A percentile compares a stretch with the other conserved stretches of the same genome.
Evolutionary conservation across 2,113 vertebrate genomes (phyloP).

Genomic region (Heterotis niloticus): DNA sequence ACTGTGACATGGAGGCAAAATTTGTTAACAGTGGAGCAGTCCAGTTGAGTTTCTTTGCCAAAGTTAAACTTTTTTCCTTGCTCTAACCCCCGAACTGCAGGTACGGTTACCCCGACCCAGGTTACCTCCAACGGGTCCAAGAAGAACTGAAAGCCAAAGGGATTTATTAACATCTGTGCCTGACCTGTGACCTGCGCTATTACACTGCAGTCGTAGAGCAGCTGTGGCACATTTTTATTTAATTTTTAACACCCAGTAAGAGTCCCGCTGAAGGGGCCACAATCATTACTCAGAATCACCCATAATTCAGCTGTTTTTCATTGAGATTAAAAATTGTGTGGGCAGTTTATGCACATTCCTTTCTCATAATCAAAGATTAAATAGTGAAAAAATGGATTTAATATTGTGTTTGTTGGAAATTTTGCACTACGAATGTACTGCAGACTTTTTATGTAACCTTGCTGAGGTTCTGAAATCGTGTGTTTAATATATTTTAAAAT

Average conservation of each 20-base stretch:
- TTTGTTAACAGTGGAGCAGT: not conserved
- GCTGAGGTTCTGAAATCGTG: not conserved
- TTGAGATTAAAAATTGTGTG: no score
- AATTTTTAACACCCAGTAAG: no score
- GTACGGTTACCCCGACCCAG: constrained; percentile 68
- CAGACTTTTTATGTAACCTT: no score
- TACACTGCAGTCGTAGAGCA: not conserved
- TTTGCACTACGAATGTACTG: no score
- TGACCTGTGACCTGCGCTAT: not conserved
- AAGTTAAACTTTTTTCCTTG: not conserved
- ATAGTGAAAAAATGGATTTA: no score
- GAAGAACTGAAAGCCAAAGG: constrained; percentile 67
- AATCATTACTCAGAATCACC: no score
- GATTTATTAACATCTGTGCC: constrained; percentile 44
- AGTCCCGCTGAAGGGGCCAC: no score
- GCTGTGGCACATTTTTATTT: not conserved
- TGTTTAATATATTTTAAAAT: not conserved
- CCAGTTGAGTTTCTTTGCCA: not conserved
- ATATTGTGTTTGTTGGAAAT: no score
- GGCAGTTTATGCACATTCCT: no score
- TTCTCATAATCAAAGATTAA: no score
- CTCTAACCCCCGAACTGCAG: constrained; percentile 42
- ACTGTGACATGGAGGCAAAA: not conserved
- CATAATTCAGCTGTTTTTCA: no score
- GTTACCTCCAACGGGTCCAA: constrained; percentile 59